Base-by-base conservation (phyloP, 2,797 vertebrate genomes). In the Gouania willdenowi region DNA sequence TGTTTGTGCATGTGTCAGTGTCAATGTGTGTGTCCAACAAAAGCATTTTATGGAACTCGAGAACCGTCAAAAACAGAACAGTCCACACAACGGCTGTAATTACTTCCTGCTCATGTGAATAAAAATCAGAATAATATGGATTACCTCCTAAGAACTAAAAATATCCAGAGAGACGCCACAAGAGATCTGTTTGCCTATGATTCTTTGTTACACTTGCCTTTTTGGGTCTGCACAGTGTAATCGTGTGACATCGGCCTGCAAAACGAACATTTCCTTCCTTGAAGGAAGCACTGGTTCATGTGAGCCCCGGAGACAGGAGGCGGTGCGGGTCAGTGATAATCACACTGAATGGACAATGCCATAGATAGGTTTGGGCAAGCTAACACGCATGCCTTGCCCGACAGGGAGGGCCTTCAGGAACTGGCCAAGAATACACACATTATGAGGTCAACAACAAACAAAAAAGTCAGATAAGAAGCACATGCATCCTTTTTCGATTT, bases 191-290 rank as follows among this genome's bases (percentile, higher is more conserved):
- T 25, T 17, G 11, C 39, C 24, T 26, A 23, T 35, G 8, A 28
- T 47, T 66, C 55, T 62, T 14, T 52, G 35, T 50, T 36, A 56
- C 60, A 64, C 43, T 28, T 26, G 55, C 45, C 27, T 71, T 71
- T 71, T 68, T 33, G 66, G 60, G 54, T 74, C 57, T 71, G 49
- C 54, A 39, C 66, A 60, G 66, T 65, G 45, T 19, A 54, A 57
- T 65, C 38, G 40, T 84, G 78, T 77, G 77, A 81, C 76, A 67
- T 51, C 17, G 56, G 66, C 54, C 55, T 18, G 60, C 75, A 75
- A 81, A 84, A 86, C 66, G 54, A 79, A 77, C 69, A 12, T 75
- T 88, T 89, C 86, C 86, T 88, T 89, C 87, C 87, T 83, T 1
- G 38, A 53, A 87, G 86, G 87, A 88, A 88, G 71, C 65, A 49